phyloP scores from a whole-genome alignment of 2,113 vertebrate genomes.

The Hippolais icterina region DNA sequence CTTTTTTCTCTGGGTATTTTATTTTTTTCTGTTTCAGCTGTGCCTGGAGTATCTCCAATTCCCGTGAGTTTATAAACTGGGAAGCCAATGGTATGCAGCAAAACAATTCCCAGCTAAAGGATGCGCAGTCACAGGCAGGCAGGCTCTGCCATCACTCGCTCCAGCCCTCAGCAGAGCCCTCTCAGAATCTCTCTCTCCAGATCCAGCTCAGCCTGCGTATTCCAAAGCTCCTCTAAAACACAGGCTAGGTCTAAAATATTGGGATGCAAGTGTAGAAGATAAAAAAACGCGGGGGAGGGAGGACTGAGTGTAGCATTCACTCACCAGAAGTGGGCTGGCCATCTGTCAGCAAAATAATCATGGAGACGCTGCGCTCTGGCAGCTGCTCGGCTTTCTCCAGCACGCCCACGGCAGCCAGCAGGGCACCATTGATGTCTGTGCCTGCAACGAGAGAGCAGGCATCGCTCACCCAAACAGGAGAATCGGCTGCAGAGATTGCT shows the following conservation, averaged over 20 bases:
- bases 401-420: conserved; percentile 73
- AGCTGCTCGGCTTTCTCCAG: conserved; percentile 69
- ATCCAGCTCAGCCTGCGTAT: background rate
- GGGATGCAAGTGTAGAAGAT: background rate
- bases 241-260: background rate
- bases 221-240: background rate
- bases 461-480: background rate
- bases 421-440: conserved; percentile 82
- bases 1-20: background rate
- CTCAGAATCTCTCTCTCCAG: background rate
- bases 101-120: background rate
- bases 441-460: conserved; percentile 53
- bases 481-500: background rate
- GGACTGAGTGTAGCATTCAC: background rate
- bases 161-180: background rate
- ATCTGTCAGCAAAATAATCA: conserved; percentile 90
- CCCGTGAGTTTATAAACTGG: background rate
- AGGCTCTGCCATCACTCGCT: background rate
- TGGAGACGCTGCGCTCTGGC: conserved; percentile 73
- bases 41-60: background rate
- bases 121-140: background rate
- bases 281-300: background rate
- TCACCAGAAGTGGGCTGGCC: conserved; percentile 87
- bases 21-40: background rate
- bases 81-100: background rate